Percentiles rank a stretch among this genome's conserved stretches.
phyloP scores from a whole-genome alignment of 37 sponge, comb jelly and placozoan genomes.

The Axinella damicornis region DNA sequence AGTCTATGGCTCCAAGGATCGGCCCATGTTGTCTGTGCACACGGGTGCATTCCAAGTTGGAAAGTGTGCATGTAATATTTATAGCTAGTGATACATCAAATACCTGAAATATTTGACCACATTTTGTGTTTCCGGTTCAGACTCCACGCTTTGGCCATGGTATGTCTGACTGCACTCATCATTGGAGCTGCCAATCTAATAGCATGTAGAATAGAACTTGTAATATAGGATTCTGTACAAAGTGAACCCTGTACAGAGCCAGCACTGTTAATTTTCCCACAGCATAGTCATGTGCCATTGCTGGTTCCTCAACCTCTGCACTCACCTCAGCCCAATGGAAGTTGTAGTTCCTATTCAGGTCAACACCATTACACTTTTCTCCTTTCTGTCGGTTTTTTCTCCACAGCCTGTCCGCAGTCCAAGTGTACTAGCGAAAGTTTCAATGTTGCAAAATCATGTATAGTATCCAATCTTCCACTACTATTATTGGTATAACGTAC shows the following conservation, averaged over 20 bases:
- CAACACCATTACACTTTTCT: constrained; percentile 70
- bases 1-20: constrained; percentile 38
- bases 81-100: no score
- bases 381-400: constrained; percentile 69
- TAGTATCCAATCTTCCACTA: no score
- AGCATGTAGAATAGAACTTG: no score
- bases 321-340: constrained; percentile 72
- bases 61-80: no score
- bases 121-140: constrained; percentile 77
- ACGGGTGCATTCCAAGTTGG: background rate
- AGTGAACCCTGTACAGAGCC: no score
- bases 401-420: constrained; percentile 77
- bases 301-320: no score
- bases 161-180: constrained; percentile 75
- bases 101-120: constrained; percentile 61
- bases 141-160: constrained; percentile 67
- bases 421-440: constrained; percentile 55
- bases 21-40: background rate
- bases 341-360: constrained; percentile 82
- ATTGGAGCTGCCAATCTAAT: constrained; percentile 38
- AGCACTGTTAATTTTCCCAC: no score
- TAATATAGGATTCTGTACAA: no score
- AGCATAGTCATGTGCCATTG: no score
- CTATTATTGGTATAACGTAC: no score
- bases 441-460: background rate